phyloP scores from a whole-genome alignment of 2,888 invertebrate species.

The Sinohyriopsis cumingii region DNA sequence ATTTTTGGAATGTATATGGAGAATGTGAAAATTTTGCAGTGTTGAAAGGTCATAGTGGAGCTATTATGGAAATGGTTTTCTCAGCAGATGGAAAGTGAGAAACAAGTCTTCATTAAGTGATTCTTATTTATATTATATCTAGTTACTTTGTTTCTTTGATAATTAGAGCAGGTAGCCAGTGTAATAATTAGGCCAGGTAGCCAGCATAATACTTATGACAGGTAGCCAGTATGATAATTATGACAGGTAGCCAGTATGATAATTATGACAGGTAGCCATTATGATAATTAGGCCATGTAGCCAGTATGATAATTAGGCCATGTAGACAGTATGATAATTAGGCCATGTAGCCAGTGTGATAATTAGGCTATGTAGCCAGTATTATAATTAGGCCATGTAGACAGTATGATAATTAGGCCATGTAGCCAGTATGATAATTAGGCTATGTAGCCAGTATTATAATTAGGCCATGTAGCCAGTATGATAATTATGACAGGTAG shows the following conservation, averaged over 20 bases:
- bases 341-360: background rate
- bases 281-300: background rate
- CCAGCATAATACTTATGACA: background rate
- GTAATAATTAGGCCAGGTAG: background rate
- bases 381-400: background rate
- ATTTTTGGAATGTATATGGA: slow-evolving; percentile 96
- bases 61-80: slow-evolving; percentile 87
- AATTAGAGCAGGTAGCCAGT: background rate
- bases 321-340: background rate
- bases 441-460: background rate
- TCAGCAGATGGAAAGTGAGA: slow-evolving; percentile 69
- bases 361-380: too few relatives aligned
- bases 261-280: too few relatives aligned
- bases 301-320: background rate
- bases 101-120: too few relatives aligned
- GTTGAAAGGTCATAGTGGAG: slow-evolving; percentile 94
- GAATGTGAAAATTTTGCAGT: slow-evolving; percentile 97
- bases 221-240: background rate
- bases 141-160: background rate
- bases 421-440: background rate
- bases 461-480: too few relatives aligned
- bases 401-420: background rate
- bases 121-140: too few relatives aligned
- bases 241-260: background rate
- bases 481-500: background rate